Base-by-base conservation (phyloP, 1,140 invertebrate genomes). In the Pogonomyrmex californicus region DNA sequence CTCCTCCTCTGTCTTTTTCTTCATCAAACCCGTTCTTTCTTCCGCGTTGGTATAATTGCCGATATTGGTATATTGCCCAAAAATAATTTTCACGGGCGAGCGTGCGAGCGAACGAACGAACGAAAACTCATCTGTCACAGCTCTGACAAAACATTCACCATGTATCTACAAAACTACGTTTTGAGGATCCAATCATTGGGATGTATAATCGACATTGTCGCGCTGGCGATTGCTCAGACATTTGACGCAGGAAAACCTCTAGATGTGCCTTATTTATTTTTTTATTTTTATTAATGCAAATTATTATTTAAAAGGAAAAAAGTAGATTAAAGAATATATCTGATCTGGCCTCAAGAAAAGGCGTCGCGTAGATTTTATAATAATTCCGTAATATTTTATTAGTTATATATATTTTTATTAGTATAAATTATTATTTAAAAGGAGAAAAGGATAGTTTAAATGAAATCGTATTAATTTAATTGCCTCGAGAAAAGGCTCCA, bases 51-150 rank as follows among this genome's bases (percentile, higher is more conserved):
- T 77, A 63, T 63, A 66, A 83, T 83, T 73, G 56, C 30, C 30
- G 30, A 23, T 56, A 49, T 82, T 7, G 23, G 23, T 23, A 23
- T 23, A 23, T 23, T 23, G 23, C 12, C 17, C 44, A 83, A 83
- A 73, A 83, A 83, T 83, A 83, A 73, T 68, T 79, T 68, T 66
- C 33, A n/a, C 44, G 17, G 6, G 23, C 23, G 41, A 71, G 9
- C 49, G 51, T 7, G 33, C n/a, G 49, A 71, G 2, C 51, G 51
- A 66, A 33, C 58, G 58, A 62, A 14, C 51, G 71, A 75, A 9
- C 76, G 33, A 36, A 51, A n/a, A 2, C 47, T 30, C 47, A 68
- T 38, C 47, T 54, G 77, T 56, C n/a, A 54, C 14, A 1, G 7
- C 23, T 14, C 38, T 66, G 41, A 66, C 60, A 79, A 51, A 79